phyloP scores from a whole-genome alignment of 2,888 invertebrate species.

The Drosophila nr. medialis region DNA sequence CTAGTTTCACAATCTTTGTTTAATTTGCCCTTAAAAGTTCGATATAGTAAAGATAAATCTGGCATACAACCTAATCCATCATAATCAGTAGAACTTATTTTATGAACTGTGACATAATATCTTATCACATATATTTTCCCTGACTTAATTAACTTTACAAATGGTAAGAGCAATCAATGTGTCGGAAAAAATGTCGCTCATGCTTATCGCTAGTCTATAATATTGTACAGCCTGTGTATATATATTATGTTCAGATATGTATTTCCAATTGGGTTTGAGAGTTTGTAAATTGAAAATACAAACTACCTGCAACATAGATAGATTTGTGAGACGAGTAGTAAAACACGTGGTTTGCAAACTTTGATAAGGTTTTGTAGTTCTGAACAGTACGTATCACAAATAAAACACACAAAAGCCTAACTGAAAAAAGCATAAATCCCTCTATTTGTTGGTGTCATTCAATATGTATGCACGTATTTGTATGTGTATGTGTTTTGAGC shows the following conservation, averaged over 20 bases:
- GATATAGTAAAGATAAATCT: not conserved
- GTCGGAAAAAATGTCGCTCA: constrained; percentile 10
- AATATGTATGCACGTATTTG: not conserved
- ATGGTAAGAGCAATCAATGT: constrained; percentile 21
- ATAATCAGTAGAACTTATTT: constrained; percentile 13
- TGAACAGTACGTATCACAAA: not conserved
- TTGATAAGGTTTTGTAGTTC: constrained; percentile 27
- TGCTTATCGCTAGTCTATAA: constrained; percentile 28
- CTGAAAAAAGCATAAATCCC: not conserved
- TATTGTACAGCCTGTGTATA: constrained; percentile 10
- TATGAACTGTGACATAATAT: constrained; percentile 8
- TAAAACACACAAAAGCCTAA: not conserved
- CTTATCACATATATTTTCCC: not conserved
- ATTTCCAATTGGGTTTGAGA: not conserved
- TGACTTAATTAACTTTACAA: constrained; percentile 58
- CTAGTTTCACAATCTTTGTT: not conserved
- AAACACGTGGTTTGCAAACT: constrained; percentile 49
- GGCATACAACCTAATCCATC: constrained; percentile 5
- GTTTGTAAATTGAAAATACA: not conserved
- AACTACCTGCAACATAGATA: not conserved
- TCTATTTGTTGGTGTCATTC: not conserved
- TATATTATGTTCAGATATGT: not conserved
- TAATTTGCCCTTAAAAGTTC: not conserved
- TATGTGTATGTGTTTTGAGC: not conserved
- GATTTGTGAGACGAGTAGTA: not conserved